Evolutionary conservation across 2,888 invertebrate species (phyloP).

Genomic region (Acanthosoma haemorrhoidale): DNA sequence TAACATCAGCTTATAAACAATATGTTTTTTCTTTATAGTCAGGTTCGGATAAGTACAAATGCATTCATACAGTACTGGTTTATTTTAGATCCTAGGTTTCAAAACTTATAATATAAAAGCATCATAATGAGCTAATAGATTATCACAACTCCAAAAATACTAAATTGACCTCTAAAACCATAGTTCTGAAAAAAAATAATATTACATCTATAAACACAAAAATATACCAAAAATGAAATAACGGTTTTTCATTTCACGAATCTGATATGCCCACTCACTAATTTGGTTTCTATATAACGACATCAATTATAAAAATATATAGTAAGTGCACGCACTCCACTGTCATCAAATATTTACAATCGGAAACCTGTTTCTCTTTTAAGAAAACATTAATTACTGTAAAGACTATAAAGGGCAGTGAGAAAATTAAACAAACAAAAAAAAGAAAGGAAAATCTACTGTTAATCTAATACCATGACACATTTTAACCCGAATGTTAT

Average conservation of each 20-base stretch:
- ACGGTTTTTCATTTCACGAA: not conserved
- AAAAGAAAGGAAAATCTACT: not conserved
- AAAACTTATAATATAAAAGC: not conserved
- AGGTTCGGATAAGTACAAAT: not conserved
- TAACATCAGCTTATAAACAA: not conserved
- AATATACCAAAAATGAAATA: not conserved
- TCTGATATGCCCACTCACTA: not conserved
- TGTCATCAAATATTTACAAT: conserved; percentile 6
- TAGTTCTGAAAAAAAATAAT: not conserved
- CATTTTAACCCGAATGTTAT: not conserved
- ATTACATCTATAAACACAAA: not conserved
- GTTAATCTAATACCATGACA: no score
- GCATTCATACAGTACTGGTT: not conserved
- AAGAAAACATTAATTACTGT: not conserved
- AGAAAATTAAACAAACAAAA: not conserved
- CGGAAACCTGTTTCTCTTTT: not conserved
- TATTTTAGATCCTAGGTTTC: not conserved
- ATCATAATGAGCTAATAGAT: not conserved
- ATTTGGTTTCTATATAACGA: not conserved
- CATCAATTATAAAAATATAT: conserved; percentile 16
- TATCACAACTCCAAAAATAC: conserved; percentile 8
- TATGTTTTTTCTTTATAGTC: not conserved
- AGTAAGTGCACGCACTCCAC: conserved; percentile 1
- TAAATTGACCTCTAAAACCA: not conserved
- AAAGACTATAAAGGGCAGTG: conserved; percentile 17